Evolutionary conservation across 2,888 invertebrate genomes (phyloP).

Genomic region (Aphodius sticticus): DNA sequence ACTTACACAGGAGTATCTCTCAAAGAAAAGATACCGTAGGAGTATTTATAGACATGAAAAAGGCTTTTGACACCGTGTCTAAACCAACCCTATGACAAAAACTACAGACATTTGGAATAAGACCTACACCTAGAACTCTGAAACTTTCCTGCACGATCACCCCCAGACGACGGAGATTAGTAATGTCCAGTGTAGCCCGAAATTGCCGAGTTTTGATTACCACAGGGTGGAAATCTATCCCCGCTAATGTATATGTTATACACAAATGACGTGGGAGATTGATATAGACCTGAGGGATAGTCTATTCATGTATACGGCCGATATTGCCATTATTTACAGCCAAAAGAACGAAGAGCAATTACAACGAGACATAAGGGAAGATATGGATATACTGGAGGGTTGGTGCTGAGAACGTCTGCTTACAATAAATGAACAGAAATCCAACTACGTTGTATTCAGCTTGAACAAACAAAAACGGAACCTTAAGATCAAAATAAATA

Average conservation of each 20-base stretch:
- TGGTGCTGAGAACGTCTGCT: no score
- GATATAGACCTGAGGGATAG: neutral
- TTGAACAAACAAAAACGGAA: no score
- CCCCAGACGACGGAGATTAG: neutral
- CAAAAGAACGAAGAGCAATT: no score
- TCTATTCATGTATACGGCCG: neutral
- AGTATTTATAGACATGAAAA: neutral
- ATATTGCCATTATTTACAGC: no score
- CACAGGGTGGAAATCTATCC: neutral
- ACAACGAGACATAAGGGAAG: no score
- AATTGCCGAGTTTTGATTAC: neutral
- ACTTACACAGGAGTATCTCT: neutral
- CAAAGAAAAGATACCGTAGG: neutral
- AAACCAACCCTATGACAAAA: neutral
- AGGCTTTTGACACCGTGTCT: neutral
- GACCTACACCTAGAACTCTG: neutral
- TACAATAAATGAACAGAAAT: no score
- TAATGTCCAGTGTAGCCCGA: neutral
- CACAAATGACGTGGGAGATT: neutral
- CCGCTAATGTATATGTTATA: neutral
- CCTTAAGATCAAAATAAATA: no score
- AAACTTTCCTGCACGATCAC: neutral
- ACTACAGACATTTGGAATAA: neutral
- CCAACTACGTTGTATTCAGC: no score
- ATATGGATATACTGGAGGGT: no score